phyloP scores from a whole-genome alignment of 2,888 invertebrate species.

The Autographa pulchrina region DNA sequence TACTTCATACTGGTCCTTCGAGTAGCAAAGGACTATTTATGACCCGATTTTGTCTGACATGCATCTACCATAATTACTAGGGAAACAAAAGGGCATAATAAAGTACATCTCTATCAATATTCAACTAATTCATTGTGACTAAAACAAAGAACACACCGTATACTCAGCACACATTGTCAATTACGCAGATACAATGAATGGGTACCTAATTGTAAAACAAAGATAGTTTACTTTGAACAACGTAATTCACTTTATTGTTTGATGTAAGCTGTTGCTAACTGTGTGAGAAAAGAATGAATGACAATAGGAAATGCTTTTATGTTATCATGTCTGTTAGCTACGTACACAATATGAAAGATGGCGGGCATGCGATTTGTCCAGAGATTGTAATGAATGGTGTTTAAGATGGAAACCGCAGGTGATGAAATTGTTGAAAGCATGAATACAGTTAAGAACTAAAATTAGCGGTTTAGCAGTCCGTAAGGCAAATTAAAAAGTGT shows the following conservation, averaged over 20 bases:
- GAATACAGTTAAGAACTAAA: neutral
- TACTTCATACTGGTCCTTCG: neutral
- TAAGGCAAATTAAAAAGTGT: no score
- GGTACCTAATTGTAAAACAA: constrained; percentile 14
- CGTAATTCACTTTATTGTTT: constrained; percentile 20
- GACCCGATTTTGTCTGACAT: neutral
- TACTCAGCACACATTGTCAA: constrained; percentile 11
- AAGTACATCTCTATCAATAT: constrained; percentile 21
- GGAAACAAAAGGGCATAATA: constrained; percentile 21
- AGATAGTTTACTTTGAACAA: constrained; percentile 12
- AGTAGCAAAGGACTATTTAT: neutral
- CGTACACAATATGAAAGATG: neutral
- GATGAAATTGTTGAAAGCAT: neutral
- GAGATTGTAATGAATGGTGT: neutral
- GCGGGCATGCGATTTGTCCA: neutral
- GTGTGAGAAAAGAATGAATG: neutral
- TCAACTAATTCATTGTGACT: constrained; percentile 11
- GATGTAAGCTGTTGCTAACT: constrained; percentile 2
- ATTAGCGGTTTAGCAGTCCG: no score
- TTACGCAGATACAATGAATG: constrained; percentile 17
- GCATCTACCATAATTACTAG: constrained; percentile 9
- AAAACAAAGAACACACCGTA: constrained; percentile 22
- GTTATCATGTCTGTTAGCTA: neutral
- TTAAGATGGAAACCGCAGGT: neutral
- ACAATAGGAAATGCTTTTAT: neutral